Evolutionary conservation across 2,888 invertebrate species (phyloP), one percentile per base, ranked within the genome.

Genomic region (Gryllus longicercus): DNA sequence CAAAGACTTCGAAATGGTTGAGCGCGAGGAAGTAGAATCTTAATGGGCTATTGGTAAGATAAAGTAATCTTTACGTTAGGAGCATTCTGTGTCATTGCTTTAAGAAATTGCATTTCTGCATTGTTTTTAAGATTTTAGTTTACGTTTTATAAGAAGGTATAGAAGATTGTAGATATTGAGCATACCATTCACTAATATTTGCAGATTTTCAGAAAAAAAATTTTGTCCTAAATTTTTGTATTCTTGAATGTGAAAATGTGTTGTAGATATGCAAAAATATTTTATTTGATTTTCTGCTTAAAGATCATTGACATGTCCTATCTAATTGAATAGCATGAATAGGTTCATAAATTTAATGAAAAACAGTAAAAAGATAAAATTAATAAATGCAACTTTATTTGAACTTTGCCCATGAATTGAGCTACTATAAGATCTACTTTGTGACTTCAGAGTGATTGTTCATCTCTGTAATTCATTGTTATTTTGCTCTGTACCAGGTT

Each of bases 1-100:
- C 84, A 92, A 93, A 84, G 96, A 96, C 89, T 96, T 96, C 87
- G 96, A 96, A 88, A 95, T 96, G 86, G 93, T 96, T 79, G 94
- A 95, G 85, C 91, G 86, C 82, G 87, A 86, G 79, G 88, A 88
- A 81, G 84, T 85, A 78, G 85, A 85, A 77, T 83, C 84, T 74
- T 84, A 84, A 83, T 83, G 82, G 75, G 49, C 12, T 51, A 78
- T 23, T 76, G 63, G 63, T 63, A 63, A 63, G 63, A 63, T 63
- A 18, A 14, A 63, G 14, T 63, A 14, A n/a, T n/a, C n/a, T n/a
- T 63, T 63, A 14, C 12, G 16, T 63, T 14, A 63, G 63, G 63
- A 63, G 5, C 63, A 8, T 14, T 18, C n/a, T 63, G 63, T n/a
- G 63, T 38, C 38, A 38, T 63, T 63, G 14, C 63, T 63, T 63